Percentiles rank a stretch among this genome's conserved stretches.
phyloP scores from a whole-genome alignment of 1,140 invertebrate species.

The Venturia canescens region DNA sequence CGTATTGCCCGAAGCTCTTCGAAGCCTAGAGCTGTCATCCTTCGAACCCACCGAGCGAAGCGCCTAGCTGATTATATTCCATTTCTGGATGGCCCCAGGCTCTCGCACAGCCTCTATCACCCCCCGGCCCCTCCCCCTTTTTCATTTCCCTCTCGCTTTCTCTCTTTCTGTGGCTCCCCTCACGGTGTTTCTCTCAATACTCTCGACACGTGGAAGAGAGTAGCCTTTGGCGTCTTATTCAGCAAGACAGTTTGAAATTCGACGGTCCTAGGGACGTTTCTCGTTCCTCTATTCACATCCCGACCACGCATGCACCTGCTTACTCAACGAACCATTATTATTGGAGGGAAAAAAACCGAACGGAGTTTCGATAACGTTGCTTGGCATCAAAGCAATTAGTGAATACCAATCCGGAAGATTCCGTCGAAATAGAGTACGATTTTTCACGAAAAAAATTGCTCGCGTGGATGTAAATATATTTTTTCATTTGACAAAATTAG shows the following conservation, averaged over 20 bases:
- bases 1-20: slow-evolving; percentile 66
- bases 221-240: slow-evolving; percentile 68
- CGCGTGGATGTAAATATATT: no score
- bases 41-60: slow-evolving; percentile 71
- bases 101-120: slow-evolving; percentile 3
- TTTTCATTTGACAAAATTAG: no score
- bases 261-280: slow-evolving; percentile 56
- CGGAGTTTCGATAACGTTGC: no score
- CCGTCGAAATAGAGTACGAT: no score
- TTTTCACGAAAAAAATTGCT: no score
- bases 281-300: not conserved
- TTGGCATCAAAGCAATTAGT: no score
- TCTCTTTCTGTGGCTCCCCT: not conserved
- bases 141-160: slow-evolving; percentile 7
- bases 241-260: slow-evolving; percentile 73
- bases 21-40: slow-evolving; percentile 73
- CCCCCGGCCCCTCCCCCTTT: slow-evolving; percentile 47
- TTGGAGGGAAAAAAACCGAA: no score
- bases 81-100: slow-evolving; percentile 72
- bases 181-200: slow-evolving; percentile 56
- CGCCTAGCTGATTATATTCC: slow-evolving; percentile 75
- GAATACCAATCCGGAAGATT: no score
- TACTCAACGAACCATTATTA: no score
- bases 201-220: slow-evolving; percentile 60
- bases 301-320: not conserved